A percentile compares a stretch with the other conserved stretches of the same genome.
Conservation (phyloP, 53 echinoderm and acorn worm genomes). For the Patiria pectinifera region DNA sequence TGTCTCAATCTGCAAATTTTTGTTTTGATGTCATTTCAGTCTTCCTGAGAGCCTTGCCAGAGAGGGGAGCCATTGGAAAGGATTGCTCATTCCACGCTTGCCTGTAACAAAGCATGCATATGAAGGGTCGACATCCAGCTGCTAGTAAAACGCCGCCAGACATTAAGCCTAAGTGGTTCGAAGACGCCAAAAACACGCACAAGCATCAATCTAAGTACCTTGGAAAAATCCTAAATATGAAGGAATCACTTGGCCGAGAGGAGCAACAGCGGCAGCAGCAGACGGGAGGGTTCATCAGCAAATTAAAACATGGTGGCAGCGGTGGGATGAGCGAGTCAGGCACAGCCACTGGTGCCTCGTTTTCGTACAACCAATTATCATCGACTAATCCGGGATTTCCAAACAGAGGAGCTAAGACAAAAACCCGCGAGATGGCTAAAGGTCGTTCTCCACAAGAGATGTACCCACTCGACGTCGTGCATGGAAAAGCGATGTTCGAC, state of each 20-base stretch:
- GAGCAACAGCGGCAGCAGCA: slow-evolving; percentile 48
- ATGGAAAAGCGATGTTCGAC: slow-evolving; percentile 41
- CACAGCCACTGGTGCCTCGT: slow-evolving; percentile 1
- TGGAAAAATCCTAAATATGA: slow-evolving; percentile 66
- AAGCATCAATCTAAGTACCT: slow-evolving; percentile 72
- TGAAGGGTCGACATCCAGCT: slow-evolving; percentile 36
- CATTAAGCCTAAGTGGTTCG: slow-evolving; percentile 70
- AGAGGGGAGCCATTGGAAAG: neutral
- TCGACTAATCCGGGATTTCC: slow-evolving; percentile 11
- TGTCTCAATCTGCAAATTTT: neutral
- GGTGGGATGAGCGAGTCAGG: slow-evolving; percentile 13
- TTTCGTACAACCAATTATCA: slow-evolving; percentile 2
- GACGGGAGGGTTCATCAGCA: slow-evolving; percentile 2
- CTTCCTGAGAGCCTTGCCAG: neutral
- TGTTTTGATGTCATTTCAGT: slow-evolving; percentile 6
- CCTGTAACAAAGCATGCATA: slow-evolving; percentile 21
- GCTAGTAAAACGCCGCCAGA: slow-evolving; percentile 20
- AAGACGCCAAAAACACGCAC: slow-evolving; percentile 68
- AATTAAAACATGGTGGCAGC: neutral
- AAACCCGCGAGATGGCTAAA: slow-evolving; percentile 38
- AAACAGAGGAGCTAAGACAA: slow-evolving; percentile 39
- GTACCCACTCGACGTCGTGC: slow-evolving; percentile 18
- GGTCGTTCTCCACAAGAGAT: slow-evolving; percentile 14
- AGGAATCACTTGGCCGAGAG: slow-evolving; percentile 62
- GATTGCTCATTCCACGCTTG: neutral